Base-by-base conservation (phyloP, 2,888 invertebrate species). In the Mycalesis mineus region DNA sequence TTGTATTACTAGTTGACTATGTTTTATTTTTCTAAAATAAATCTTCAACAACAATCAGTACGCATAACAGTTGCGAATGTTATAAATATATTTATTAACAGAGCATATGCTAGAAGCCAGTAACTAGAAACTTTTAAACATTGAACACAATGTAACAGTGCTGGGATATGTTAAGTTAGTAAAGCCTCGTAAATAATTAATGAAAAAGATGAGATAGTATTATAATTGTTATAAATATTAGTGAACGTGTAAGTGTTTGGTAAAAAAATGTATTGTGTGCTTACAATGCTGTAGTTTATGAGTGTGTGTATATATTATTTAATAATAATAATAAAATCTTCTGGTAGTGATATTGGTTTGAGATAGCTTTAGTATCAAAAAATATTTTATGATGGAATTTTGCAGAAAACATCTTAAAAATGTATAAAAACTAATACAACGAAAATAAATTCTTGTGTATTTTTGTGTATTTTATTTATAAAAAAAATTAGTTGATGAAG, bases 11-110 rank as follows among this genome's bases (percentile, higher is more conserved):
- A 55, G 14, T 49, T 57, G 52, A 52, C 57, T 48, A 40, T 52
- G 28, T 53, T 50, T 29, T 28, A 42, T 57, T 22, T 22, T 22
- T 4, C 42, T 44, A 60, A 40, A 39, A 53, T 52, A 58, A 52
- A 55, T 57, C 37, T 42, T 72, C 33, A 8, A 33, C 33, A 47
- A 77, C 70, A 79, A 80, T 80, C 78, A 81, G 88, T 88, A 89
- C 89, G 89, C 89, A 89, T 86, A 78, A 88, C 89, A 88, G 89
- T 88, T 79, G 86, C 88, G 75, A 68, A 68, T 67, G 74, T 82
- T 82, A 60, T 53, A 55, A 79, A 64, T 63, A 64, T 60, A 71
- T 68, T 55, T 67, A 75, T 82, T 83, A 84, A 72, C 73, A 73
- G 80, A 83, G 88, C 87, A 74, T 68, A 77, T 74, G 88, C 87